Percentiles rank a stretch among this genome's conserved stretches.
phyloP scores from a whole-genome alignment of 2,888 invertebrate genomes.

The Tridacna gigas region DNA sequence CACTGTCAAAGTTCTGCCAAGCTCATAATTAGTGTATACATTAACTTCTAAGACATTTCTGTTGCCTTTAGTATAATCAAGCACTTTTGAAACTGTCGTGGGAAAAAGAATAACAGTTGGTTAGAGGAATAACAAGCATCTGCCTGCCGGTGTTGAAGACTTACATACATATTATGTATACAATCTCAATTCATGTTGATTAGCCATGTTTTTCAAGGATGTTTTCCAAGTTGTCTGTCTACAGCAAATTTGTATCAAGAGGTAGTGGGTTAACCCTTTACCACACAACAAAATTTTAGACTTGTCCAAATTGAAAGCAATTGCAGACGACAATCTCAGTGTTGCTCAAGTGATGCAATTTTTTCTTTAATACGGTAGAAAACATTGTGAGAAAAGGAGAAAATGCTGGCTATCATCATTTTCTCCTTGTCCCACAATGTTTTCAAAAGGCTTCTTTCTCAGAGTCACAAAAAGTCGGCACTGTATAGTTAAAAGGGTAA shows the following conservation, averaged over 20 bases:
- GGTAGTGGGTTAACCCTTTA: not conserved
- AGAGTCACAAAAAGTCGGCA: not conserved
- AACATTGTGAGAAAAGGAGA: too few species aligned
- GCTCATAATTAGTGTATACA: too few species aligned
- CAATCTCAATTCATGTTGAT: not conserved
- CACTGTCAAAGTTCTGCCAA: too few species aligned
- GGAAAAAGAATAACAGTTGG: too few species aligned
- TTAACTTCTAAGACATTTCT: too few species aligned
- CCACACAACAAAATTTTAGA: not conserved
- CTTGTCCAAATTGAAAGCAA: not conserved
- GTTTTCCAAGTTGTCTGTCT: not conserved
- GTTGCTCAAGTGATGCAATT: too few species aligned
- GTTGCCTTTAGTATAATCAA: too few species aligned
- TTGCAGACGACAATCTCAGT: not conserved
- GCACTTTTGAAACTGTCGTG: too few species aligned
- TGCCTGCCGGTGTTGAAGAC: too few species aligned
- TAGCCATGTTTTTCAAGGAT: not conserved
- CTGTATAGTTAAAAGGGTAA: not conserved
- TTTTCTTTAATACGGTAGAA: not conserved
- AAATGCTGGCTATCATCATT: not conserved
- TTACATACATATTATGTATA: too few species aligned
- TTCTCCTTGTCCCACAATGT: not conserved
- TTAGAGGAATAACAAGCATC: too few species aligned
- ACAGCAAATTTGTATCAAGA: not conserved
- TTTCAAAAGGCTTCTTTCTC: not conserved